Conservation (phyloP, 2,888 invertebrate species). For the Ophion ellenae region DNA sequence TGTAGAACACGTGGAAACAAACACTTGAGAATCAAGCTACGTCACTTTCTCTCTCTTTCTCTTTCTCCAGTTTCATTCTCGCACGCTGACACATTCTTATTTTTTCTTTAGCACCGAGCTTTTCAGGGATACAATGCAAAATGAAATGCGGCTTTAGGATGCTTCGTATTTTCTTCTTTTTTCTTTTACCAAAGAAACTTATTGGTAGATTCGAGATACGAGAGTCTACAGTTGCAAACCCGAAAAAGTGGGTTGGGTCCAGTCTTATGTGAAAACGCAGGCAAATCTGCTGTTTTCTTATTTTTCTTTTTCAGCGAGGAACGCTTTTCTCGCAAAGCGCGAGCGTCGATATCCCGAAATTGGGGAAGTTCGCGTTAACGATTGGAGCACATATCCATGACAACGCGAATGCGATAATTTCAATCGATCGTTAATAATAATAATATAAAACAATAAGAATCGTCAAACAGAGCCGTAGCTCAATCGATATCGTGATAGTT, state of each 20-base stretch:
- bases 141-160: slow-evolving; percentile 40
- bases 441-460: slow-evolving; percentile 27
- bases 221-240: slow-evolving; percentile 49
- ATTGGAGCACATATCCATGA: slow-evolving; percentile 21
- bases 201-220: slow-evolving; percentile 46
- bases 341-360: slow-evolving; percentile 24
- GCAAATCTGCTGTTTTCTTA: slow-evolving; percentile 30
- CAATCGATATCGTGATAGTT: slow-evolving; percentile 47
- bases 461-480: slow-evolving; percentile 32
- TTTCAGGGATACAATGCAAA: slow-evolving; percentile 41
- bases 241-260: slow-evolving; percentile 48
- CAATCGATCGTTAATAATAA: neutral
- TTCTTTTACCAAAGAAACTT: slow-evolving; percentile 47
- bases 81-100: slow-evolving; percentile 24
- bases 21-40: neutral
- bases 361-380: slow-evolving; percentile 34
- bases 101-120: slow-evolving; percentile 47
- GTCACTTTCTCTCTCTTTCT: slow-evolving; percentile 16
- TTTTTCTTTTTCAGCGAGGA: slow-evolving; percentile 29
- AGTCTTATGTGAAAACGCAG: slow-evolving; percentile 62
- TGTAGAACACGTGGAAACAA: slow-evolving; percentile 36
- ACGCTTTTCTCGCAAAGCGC: slow-evolving; percentile 31
- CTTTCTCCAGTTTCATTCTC: slow-evolving; percentile 28
- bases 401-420: slow-evolving; percentile 19
- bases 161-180: slow-evolving; percentile 10